A percentile compares a stretch with the other conserved stretches of the same genome.
Evolutionary conservation across 2,113 vertebrate genomes (phyloP).

Genomic region (Malaclemys terrapin): DNA sequence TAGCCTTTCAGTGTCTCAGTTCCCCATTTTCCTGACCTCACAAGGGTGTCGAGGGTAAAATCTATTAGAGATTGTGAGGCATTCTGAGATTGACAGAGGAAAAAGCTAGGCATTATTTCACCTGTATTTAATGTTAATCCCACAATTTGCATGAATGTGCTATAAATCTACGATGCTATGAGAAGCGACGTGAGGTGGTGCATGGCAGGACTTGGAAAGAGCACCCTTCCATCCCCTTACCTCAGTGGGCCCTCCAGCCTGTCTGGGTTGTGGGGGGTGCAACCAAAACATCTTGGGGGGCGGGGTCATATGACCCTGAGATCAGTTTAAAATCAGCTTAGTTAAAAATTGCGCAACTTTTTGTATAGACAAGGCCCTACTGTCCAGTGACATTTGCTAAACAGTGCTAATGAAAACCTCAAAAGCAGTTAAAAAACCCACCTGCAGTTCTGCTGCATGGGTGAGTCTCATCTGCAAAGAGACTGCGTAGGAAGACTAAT

Average conservation of each 20-base stretch:
- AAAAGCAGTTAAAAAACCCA: not conserved
- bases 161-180: not conserved
- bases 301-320: no score
- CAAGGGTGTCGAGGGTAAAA: not conserved
- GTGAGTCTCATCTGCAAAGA: fast-evolving
- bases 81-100: not conserved
- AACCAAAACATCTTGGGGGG: not conserved
- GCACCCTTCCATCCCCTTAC: not conserved
- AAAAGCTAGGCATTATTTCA: not conserved
- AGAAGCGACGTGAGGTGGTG: not conserved
- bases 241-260: not conserved
- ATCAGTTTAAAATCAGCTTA: no score
- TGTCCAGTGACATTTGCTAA: no score
- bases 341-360: no score
- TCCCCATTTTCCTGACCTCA: not conserved
- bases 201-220: not conserved
- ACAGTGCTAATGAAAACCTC: not conserved
- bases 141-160: not conserved
- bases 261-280: not conserved
- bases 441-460: not conserved
- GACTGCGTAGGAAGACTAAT: not conserved
- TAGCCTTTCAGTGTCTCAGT: not conserved
- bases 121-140: not conserved
- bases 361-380: no score
- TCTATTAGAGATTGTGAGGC: not conserved